Base-by-base conservation (phyloP, 2,797 vertebrate genomes). In the Petrocephalus sullivani region DNA sequence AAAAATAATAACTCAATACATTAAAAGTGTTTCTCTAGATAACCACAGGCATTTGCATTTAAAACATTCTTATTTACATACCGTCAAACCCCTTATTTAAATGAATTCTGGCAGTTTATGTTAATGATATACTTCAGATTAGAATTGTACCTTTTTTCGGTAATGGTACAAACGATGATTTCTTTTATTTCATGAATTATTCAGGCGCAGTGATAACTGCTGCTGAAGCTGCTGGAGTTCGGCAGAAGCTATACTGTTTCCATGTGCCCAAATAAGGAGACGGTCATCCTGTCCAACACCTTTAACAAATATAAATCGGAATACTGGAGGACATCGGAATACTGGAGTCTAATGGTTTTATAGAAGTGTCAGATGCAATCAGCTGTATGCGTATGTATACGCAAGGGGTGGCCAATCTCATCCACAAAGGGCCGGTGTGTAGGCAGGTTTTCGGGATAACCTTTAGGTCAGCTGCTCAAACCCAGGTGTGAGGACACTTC, bases 51-150 rank as follows among this genome's bases (percentile, higher is more conserved):
- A 53, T 84, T 28, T 84, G 82, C 82, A 84, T 84, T 84, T 28
- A 53, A 84, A 84, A 84, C 51, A 53, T 81, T 81, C 41, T 54
- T 53, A 84, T 84, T 84, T 84, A 84, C 46, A 84, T 84, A 84
- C 9, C n/a, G 21, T n/a, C 46, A 54, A 53, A 84, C 10, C 82
- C 46, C 51, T 54, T 28, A 84, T 84, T 84, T 84, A 23, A 84
- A 84, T 84, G n/a, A 54, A 84, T 54, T 23, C 82, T 54, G 46
- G 10, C 23, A 53, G 46, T 84, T 54, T 54, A 84, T 84, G 21
- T 23, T 84, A 54, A 84, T 84, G 21, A 53, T 53, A 54, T 10
- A 84, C 9, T 84, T 54, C 21, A 12, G 82, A 54, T 84, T 84
- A 84, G 51, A 84, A 14, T 3, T 81, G 75, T 46, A 81, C 3